Evolutionary conservation across 2,888 invertebrate species (phyloP), one percentile per base, ranked within the genome.

Genomic region (Ischnus inquisitorius): DNA sequence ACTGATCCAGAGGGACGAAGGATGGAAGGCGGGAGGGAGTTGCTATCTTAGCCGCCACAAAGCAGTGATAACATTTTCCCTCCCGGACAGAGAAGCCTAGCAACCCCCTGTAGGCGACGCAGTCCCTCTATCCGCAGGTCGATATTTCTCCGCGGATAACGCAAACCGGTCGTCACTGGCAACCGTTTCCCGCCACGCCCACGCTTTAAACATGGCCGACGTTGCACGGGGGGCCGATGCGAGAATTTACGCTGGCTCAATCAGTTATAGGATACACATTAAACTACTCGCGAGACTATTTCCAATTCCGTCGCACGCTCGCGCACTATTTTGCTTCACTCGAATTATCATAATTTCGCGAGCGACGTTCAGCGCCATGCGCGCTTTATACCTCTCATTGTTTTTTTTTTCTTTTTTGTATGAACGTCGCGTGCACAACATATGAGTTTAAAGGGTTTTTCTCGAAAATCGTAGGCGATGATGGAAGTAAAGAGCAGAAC

Each of bases 51-150:
- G 93, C 92, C 92, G 92, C 93, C 93, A 93, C 93, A 93, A 93
- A 93, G 93, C 93, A 93, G 93, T 92, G 93, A 93, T 93, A 93
- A 93, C 92, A 93, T 93, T 93, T 93, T 93, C 92, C 92, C 93
- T 93, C 93, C 92, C 91, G 92, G 91, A 92, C 90, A 92, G 92
- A 91, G 54, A 54, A 92, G 91, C 93, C 91, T 92, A 92, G 93
- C 93, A 92, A 92, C 92, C 91, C 91, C 92, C 34, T 92, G 91
- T 84, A 78, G 85, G 86, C 82, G 83, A 83, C 80, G 84, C 83
- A 78, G 87, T 80, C n/a, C 60, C 69, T 82, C 79, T 77, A 81
- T 78, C 82, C 84, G 83, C 81, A 83, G 86, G 82, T 87, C 87
- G 85, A 87, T 87, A 87, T 86, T 81, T 84, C 60, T 60, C 83